Evolutionary conservation across 2,113 vertebrate species (phyloP).

Genomic region (Lepus europaeus): DNA sequence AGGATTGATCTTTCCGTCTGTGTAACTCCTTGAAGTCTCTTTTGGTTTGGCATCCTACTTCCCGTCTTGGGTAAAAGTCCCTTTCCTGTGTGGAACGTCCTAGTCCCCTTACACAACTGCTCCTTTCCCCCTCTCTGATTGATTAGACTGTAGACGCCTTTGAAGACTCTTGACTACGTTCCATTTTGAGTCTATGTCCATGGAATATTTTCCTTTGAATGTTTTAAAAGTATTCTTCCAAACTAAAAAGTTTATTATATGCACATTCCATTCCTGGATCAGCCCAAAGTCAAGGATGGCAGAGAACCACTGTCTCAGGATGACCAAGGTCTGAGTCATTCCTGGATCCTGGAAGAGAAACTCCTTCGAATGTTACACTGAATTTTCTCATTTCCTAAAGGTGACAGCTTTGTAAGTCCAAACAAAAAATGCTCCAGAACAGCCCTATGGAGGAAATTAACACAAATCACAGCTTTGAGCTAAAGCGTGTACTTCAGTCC

Average conservation of each 20-base stretch:
- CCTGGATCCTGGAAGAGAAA: background rate
- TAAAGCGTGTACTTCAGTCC: background rate
- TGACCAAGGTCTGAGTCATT: background rate
- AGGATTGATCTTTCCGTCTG: background rate
- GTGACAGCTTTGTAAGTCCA: background rate
- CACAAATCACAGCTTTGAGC: background rate
- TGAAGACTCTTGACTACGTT: background rate
- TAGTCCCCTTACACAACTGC: background rate
- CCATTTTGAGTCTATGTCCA: background rate
- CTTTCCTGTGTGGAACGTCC: background rate
- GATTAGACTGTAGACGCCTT: background rate
- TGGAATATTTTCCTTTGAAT: background rate
- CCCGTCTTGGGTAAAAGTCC: background rate
- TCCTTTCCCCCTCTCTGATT: background rate
- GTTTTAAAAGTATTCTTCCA: background rate
- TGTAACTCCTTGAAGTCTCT: background rate
- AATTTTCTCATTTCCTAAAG: constrained; percentile 3
- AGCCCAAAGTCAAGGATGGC: background rate
- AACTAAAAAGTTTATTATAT: constrained; percentile 1
- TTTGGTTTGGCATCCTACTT: background rate
- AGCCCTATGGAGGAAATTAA: background rate
- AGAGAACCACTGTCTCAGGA: background rate
- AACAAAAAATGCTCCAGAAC: background rate
- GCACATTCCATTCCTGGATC: background rate
- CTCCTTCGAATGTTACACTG: background rate